A percentile compares a stretch with the other conserved stretches of the same genome.
Evolutionary conservation across 2,888 invertebrate species (phyloP).

Genomic region (Thelaira solivaga): DNA sequence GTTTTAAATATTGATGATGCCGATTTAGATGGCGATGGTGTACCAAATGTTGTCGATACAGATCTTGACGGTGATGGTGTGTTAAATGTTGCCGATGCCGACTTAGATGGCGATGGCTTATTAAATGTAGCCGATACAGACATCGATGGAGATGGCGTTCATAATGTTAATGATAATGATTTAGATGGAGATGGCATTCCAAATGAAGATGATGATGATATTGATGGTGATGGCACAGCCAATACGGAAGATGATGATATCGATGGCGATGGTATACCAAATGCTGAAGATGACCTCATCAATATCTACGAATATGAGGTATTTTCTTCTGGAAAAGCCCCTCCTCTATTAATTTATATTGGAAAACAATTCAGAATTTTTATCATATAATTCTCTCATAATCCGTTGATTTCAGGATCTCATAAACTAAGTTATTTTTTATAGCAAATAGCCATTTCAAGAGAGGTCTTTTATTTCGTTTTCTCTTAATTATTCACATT

Average conservation of each 20-base stretch:
- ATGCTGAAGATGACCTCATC: slow-evolving; percentile 67
- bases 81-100: slow-evolving; percentile 73
- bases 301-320: slow-evolving; percentile 55
- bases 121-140: slow-evolving; percentile 67
- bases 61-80: slow-evolving; percentile 77
- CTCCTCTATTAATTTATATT: slow-evolving; percentile 37
- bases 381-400: slow-evolving; percentile 47
- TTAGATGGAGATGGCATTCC: slow-evolving; percentile 64
- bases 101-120: slow-evolving; percentile 74
- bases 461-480: slow-evolving; percentile 42
- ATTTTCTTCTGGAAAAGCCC: slow-evolving; percentile 55
- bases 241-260: slow-evolving; percentile 71
- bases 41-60: slow-evolving; percentile 76
- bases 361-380: slow-evolving; percentile 23
- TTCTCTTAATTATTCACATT: slow-evolving; percentile 29
- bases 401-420: slow-evolving; percentile 46
- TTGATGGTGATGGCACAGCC: slow-evolving; percentile 67
- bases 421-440: slow-evolving; percentile 54
- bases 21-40: slow-evolving; percentile 76
- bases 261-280: slow-evolving; percentile 67
- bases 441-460: slow-evolving; percentile 55
- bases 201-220: slow-evolving; percentile 65
- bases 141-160: slow-evolving; percentile 64
- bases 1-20: slow-evolving; percentile 73
- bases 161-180: slow-evolving; percentile 64